Percentiles rank a stretch among this genome's conserved stretches.
These are phyloP conservation scores for Ericerus pela DNA, from an alignment of 1,140 invertebrate genomes.

Conservation along the genomic window DNA sequence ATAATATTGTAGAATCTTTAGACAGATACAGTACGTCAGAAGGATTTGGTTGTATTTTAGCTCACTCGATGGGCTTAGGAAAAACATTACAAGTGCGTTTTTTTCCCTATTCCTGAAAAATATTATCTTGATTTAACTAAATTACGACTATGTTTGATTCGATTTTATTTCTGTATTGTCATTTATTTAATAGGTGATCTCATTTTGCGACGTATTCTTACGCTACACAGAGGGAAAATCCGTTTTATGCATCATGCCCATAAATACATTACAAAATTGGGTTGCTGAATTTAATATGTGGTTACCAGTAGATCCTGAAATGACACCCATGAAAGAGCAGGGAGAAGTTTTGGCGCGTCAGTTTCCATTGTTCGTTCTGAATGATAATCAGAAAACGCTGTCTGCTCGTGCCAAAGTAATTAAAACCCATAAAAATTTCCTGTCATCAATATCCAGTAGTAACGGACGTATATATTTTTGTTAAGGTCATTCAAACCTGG, in stretches of 20 bases:
- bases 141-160: neutral
- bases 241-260: slow-evolving; percentile 93
- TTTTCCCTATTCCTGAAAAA: too few species aligned
- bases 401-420: slow-evolving; percentile 54
- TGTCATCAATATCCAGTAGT: neutral
- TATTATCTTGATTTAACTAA: neutral
- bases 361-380: slow-evolving; percentile 78
- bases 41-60: slow-evolving; percentile 93
- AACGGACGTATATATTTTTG: neutral
- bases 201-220: slow-evolving; percentile 91
- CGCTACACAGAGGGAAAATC: slow-evolving; percentile 73
- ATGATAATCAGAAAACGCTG: slow-evolving; percentile 87
- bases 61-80: slow-evolving; percentile 98
- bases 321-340: slow-evolving; percentile 35
- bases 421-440: neutral
- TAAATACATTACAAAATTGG: slow-evolving; percentile 99
- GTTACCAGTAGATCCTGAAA: slow-evolving; percentile 40
- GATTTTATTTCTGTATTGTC: neutral
- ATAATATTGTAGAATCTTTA: slow-evolving; percentile 88
- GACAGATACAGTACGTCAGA: slow-evolving; percentile 72
- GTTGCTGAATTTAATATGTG: slow-evolving; percentile 94
- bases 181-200: slow-evolving; percentile 44
- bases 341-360: slow-evolving; percentile 53
- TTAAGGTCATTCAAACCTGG: slow-evolving; percentile 55
- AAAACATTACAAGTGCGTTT: slow-evolving; percentile 77